Evolutionary conservation across 2,888 invertebrate genomes (phyloP), one percentile per base, ranked within the genome.

Genomic region (Antheraea yamamai): DNA sequence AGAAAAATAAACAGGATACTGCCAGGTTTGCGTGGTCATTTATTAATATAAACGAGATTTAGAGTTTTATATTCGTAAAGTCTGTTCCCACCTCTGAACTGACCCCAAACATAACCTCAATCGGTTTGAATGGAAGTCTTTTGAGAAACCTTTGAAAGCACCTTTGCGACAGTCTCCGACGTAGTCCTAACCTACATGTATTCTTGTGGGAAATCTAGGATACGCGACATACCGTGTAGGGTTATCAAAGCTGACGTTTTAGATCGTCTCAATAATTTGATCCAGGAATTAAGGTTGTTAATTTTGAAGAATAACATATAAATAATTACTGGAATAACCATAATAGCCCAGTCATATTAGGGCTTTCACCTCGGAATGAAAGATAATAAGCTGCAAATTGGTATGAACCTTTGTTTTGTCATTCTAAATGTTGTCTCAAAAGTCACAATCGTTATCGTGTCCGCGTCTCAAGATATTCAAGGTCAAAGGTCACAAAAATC

Each of bases 201-300:
- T 39, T 70, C 39, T 35, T 39, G 70, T 70, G 20, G 68, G 20
- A 39, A 70, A 70, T 70, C 35, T 70, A 70, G 70, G 70, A 70
- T 70, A 39, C 70, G 35, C 10, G n/a, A 7, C 12, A 18, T 20
- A n/a, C 70, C 39, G 20, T 26, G 39, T 47, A 47, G 12, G 0
- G 39, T 20, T 70, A n/a, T 70, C 39, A 20, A 70, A 70, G 70
- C 8, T 20, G 39, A n/a, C 70, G 35, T 39, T 39, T 70, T 14
- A 66, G 30, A 66, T 26, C 10, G 12, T 70, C 1, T n/a, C n/a
- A 39, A 70, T 39, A 8, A 39, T 70, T 70, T 35, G 39, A n/a
- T 2, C 0, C n/a, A 3, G 68, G 39, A 18, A 64, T 39, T 70
- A 70, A 10, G 70, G 39, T 70, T 70, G 39, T 39, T 39, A 14